Evolutionary conservation across 2,113 vertebrate genomes (phyloP), one percentile per base, ranked within the genome.

Genomic region (Ciconia maguari): DNA sequence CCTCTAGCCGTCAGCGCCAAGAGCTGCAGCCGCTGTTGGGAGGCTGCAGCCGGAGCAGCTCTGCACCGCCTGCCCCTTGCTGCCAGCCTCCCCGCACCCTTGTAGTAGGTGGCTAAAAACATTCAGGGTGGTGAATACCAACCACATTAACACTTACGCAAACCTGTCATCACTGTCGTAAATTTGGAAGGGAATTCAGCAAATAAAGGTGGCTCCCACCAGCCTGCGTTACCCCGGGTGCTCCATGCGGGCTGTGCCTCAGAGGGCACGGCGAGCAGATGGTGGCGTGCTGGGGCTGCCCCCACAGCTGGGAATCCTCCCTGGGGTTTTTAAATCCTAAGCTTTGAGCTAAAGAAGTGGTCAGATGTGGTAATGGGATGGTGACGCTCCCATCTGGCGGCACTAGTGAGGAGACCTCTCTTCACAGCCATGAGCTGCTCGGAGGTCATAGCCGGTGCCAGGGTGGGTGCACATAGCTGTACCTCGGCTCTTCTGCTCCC

Each of bases 361-460:
- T 82, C 64, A 65, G 83, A 62, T 49, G 42, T 3, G 10, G 29
- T 80, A 42, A 20, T n/a, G 58, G 54, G 44, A 55, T 4, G 7
- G 49, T 26, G 29, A 60, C 64, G 87, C 18, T 93, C 38, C 66
- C 48, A 60, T 78, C 34, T 74, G 85, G 18, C 9, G 3, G 30
- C 12, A n/a, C 19, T 32, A 34, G 32, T 1, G 19, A 48, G 57
- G 71, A 86, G 19, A 18, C 24, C 8, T 16, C 36, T 16, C 24
- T n/a, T 62, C 66, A 11, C 10, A 20, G 38, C 17, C 2, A 0
- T 61, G 52, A 71, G 57, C 20, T 18, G 34, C 55, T 70, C 18
- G 2, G 46, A 42, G 42, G 26, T 71, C 51, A 6, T 3, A 3
- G 48, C 29, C 2, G 0, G 38, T 49, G 75, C 44, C 2, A 2